Conservation (phyloP, 2,113 vertebrate genomes). For the Syngnathus floridae region DNA sequence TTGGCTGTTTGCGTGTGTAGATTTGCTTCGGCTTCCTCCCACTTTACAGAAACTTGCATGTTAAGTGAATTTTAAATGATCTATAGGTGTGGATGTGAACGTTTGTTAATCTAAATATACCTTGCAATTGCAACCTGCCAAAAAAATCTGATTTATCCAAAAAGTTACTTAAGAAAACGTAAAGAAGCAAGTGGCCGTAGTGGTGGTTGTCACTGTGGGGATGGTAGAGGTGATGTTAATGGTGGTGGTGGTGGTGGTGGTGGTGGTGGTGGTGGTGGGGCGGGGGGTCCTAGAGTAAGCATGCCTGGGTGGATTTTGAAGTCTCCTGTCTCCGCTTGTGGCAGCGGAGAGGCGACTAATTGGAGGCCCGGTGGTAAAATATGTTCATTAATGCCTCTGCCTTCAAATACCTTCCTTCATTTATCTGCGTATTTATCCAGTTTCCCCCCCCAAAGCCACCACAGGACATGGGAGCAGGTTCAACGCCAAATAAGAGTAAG, state of each 20-base stretch:
- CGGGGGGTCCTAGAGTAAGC: background rate
- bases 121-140: too few relatives aligned
- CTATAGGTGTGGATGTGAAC: too few relatives aligned
- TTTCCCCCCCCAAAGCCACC: slow-evolving; percentile 32
- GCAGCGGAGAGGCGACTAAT: slow-evolving; percentile 60
- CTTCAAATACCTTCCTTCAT: slow-evolving; percentile 68
- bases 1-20: too few relatives aligned
- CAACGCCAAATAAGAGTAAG: slow-evolving; percentile 29
- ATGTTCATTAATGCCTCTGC: slow-evolving; percentile 67
- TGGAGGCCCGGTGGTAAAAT: slow-evolving; percentile 65
- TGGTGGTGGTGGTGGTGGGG: background rate
- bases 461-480: slow-evolving; percentile 52
- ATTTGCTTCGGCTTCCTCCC: too few relatives aligned
- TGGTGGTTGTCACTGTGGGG: background rate
- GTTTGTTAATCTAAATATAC: too few relatives aligned
- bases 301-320: slow-evolving; percentile 35
- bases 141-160: background rate
- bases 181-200: background rate
- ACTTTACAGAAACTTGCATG: too few relatives aligned
- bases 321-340: slow-evolving; percentile 55
- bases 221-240: background rate
- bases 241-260: background rate
- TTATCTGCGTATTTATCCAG: slow-evolving; percentile 66
- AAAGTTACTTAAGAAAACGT: background rate
- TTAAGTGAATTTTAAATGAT: too few relatives aligned